Percentiles rank a stretch among this genome's conserved stretches.
Conservation (phyloP, 1,140 invertebrate species). For the Drosophila lini region DNA sequence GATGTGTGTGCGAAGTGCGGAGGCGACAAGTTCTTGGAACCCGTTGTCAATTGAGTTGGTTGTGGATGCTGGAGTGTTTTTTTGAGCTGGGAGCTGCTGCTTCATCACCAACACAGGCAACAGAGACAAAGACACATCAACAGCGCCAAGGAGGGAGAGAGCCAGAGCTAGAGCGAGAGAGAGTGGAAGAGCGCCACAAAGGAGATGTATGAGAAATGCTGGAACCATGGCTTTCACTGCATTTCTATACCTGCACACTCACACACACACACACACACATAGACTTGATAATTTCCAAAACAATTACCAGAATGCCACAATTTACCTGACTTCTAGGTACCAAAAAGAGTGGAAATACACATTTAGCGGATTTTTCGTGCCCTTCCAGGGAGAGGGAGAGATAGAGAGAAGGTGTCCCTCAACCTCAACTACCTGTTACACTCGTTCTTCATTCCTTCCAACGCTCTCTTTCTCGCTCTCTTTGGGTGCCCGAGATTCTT, state of each 20-base stretch:
- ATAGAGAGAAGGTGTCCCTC: slow-evolving; percentile 13
- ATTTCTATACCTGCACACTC: slow-evolving; percentile 39
- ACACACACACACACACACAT: not conserved
- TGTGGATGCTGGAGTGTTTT: slow-evolving; percentile 22
- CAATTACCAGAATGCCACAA: slow-evolving; percentile 45
- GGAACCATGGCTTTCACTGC: slow-evolving; percentile 61
- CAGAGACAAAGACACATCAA: slow-evolving; percentile 4
- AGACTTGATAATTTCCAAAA: slow-evolving; percentile 33
- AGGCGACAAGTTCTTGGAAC: slow-evolving; percentile 68
- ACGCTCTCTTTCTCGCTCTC: slow-evolving; percentile 1
- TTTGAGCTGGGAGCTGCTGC: slow-evolving; percentile 18
- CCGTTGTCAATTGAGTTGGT: slow-evolving; percentile 52
- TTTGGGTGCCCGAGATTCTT: slow-evolving; percentile 23
- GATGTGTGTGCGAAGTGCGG: slow-evolving; percentile 1
- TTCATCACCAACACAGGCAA: slow-evolving; percentile 8
- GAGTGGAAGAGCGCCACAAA: slow-evolving; percentile 19
- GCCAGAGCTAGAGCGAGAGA: not conserved
- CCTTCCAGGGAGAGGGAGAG: slow-evolving; percentile 1
- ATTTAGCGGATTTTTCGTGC: slow-evolving; percentile 27
- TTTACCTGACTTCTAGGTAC: slow-evolving; percentile 44
- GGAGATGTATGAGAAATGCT: slow-evolving; percentile 21
- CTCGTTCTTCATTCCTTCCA: slow-evolving; percentile 30
- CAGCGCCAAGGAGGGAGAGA: not conserved
- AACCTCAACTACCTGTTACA: slow-evolving; percentile 72
- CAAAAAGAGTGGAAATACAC: slow-evolving; percentile 12